Evolutionary conservation across 1,140 invertebrate genomes (phyloP), one percentile per base, ranked within the genome.

Genomic region (Temnothorax nylanderi): DNA sequence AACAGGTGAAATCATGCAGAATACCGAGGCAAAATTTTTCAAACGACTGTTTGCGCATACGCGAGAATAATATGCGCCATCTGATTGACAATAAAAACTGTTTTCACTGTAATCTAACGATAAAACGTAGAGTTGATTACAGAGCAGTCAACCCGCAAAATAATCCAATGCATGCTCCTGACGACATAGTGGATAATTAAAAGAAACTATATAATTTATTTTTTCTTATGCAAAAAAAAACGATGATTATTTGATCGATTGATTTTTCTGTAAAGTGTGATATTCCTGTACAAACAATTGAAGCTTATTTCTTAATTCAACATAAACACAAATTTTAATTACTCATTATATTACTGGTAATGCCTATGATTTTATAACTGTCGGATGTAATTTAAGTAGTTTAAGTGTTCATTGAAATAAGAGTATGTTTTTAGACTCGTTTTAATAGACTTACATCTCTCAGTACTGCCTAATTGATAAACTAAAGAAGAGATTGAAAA

Each of bases 1-100:
- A 87, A 78, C 18, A 90, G 88, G 64, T 87, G 21, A 82, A 47
- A 34, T 62, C 69, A 2, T 86, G 74, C n/a, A 34, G 41, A 37
- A 0, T n/a, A 34, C 0, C 7, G 3, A 71, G 44, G 26, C 18
- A 18, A 0, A 2, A 0, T 44, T 0, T 2, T 32, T 8, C n/a
- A 8, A 11, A 18, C 0, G 49, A 82, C 1, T 41, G 18, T 54
- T 2, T 86, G 18, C 6, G 3, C 11, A 18, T 89, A 13, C 18
- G 0, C 0, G 13, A 21, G 5, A 8, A 18, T 0, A 2, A 41
- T 2, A 54, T 82, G 76, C 21, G 26, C 2, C 26, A 2, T 7
- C 10, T 86, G 13, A 44, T 67, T n/a, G 26, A 74, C 1, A 5
- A 18, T 6, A 71, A 62, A 60, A 56, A 71, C 4, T 64, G 4